Evolutionary conservation across 2,888 invertebrate genomes (phyloP), one percentile per base, ranked within the genome.

Genomic region (Phengaris alcon): DNA sequence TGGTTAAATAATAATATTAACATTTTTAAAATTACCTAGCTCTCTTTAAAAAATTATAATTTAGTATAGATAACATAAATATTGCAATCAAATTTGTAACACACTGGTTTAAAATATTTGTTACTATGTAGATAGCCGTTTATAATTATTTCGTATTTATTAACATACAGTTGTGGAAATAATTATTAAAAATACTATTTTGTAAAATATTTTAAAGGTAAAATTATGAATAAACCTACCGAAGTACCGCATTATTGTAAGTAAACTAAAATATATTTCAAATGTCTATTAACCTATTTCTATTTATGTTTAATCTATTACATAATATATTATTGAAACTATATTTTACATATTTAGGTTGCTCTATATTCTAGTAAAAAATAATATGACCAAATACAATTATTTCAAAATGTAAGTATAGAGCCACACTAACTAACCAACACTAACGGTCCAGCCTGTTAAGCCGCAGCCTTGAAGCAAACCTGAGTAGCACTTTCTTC

Each of bases 131-230:
- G 35, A 44, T 64, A 64, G 64, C 35, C 6, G 12, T 44, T 68
- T 68, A n/a, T 68, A 46, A 12, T 68, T 68, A n/a, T 69, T 46
- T 70, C 48, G 69, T 69, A 22, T 48, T 70, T 70, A 51, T 70
- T 51, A 22, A 52, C 52, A 74, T 12, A 35, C 51, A 54, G 35
- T 52, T 55, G 55, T 75, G 69, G 54, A n/a, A 68, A 69, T 69
- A 46, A 75, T 69, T 46, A 59, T 51, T 68, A 44, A 69, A 68
- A 75, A 57, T 55, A 75, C 75, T 75, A 75, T 75, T 75, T 75
- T 75, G 55, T 75, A 75, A 64, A 64, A 64, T 64, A 44, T 64
- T 64, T 64, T 64, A 64, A 64, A 12, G 64, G 64, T 64, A 64
- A 64, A 35, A 64, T 64, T 35, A 15, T 22, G 22, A 64, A 35